Evolutionary conservation across 2,113 vertebrate species (phyloP).

Genomic region (Machaerirhynchus nigripectus): DNA sequence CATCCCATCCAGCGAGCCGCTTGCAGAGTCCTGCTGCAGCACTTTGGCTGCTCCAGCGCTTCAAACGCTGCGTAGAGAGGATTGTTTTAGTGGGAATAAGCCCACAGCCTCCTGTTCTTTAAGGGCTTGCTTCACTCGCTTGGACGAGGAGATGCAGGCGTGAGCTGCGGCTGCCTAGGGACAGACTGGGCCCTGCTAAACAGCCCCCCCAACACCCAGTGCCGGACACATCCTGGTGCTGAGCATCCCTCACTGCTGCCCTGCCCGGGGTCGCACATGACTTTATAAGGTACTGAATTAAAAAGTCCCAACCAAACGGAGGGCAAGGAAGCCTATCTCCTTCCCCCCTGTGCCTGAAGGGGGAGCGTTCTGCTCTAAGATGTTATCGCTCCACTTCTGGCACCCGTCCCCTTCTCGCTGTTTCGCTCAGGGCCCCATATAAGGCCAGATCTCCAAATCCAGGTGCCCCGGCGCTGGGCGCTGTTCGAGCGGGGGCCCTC

Average conservation of each 20-base stretch:
- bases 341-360: slow-evolving; percentile 36
- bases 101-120: neutral
- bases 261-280: neutral
- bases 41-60: neutral
- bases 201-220: no score
- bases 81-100: neutral
- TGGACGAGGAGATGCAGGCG: neutral
- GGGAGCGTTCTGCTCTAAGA: slow-evolving; percentile 50
- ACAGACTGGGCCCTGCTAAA: neutral
- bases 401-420: neutral
- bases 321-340: neutral
- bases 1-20: neutral
- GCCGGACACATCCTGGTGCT: neutral
- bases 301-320: neutral
- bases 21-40: neutral
- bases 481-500: rapidly evolving
- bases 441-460: slow-evolving; percentile 53
- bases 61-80: rapidly evolving
- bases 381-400: neutral
- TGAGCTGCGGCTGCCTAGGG: neutral
- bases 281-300: neutral
- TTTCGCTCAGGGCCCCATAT: slow-evolving; percentile 59
- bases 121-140: rapidly evolving
- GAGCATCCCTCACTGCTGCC: neutral
- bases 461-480: slow-evolving; percentile 25